These are phyloP conservation scores for Botrylloides violaceus DNA, from an alignment of 23 tunicate genomes.

Conservation along the genomic window DNA sequence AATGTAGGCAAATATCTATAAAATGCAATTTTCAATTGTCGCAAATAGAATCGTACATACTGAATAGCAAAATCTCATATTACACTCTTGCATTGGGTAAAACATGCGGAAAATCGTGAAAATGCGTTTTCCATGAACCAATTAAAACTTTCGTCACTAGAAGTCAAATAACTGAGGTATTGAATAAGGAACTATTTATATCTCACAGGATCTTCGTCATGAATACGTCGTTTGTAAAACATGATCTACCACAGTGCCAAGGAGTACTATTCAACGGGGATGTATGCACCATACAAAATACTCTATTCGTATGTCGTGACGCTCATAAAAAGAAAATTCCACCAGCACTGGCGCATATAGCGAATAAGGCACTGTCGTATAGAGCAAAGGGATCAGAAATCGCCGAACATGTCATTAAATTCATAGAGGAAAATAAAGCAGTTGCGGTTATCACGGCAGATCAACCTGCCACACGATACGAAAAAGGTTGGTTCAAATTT, in stretches of 20 bases:
- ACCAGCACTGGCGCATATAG: neutral
- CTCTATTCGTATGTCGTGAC: neutral
- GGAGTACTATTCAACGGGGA: neutral
- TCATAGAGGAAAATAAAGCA: neutral
- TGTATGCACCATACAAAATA: neutral
- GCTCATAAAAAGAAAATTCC: conserved; percentile 17
- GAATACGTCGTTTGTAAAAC: neutral
- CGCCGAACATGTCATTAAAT: conserved; percentile 6
- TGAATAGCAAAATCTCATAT: too few species aligned
- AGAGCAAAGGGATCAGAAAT: neutral
- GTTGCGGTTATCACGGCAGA: too few species aligned
- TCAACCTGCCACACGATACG: neutral
- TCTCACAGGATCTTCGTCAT: neutral
- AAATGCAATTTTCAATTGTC: too few species aligned
- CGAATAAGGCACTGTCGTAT: neutral
- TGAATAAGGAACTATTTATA: too few species aligned
- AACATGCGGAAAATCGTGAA: too few species aligned
- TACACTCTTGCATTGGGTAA: too few species aligned
- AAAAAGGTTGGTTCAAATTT: neutral
- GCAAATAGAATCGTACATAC: too few species aligned
- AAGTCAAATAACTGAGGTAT: too few species aligned
- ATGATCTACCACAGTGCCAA: too few species aligned
- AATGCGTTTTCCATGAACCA: too few species aligned
- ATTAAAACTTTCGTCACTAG: too few species aligned
- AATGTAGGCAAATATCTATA: too few species aligned